phyloP scores from a whole-genome alignment of 2,113 vertebrate species.

The Chionomys nivalis region DNA sequence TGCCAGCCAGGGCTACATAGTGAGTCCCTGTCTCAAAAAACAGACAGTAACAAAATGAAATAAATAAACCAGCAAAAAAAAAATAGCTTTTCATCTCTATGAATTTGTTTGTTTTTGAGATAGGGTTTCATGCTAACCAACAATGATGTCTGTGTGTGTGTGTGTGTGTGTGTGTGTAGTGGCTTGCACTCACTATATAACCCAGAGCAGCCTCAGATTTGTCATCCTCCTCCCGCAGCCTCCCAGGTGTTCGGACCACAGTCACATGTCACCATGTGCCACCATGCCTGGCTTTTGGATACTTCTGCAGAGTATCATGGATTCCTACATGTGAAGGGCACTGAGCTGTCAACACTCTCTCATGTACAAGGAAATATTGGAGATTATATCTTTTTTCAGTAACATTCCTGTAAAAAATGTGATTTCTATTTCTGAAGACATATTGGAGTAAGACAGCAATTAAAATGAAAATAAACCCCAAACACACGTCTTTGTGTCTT shows the following conservation, averaged over 20 bases:
- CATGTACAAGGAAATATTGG: not conserved
- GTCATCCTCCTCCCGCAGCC: not conserved
- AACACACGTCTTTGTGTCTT: not conserved
- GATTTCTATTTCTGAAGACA: conserved; percentile 26
- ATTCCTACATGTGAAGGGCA: not conserved
- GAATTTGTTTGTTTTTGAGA: conserved; percentile 3
- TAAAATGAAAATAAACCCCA: conserved; percentile 43
- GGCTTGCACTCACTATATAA: not conserved
- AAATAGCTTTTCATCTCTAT: not conserved
- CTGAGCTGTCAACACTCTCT: not conserved
- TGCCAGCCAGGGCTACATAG: not conserved
- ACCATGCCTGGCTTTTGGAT: not conserved
- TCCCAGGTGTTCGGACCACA: not conserved
- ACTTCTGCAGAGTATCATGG: not conserved
- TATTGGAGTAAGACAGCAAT: not conserved
- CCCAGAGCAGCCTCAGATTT: not conserved
- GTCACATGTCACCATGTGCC: not conserved
- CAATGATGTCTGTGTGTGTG: too few relatives aligned
- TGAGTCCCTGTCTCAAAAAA: not conserved
- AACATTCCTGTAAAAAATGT: conserved; percentile 9
- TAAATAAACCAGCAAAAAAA: not conserved
- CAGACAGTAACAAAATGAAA: not conserved
- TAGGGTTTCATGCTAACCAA: not conserved
- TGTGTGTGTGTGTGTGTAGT: too few relatives aligned
- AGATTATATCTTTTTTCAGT: not conserved